Base-by-base conservation (phyloP, 2,797 vertebrate species). In the Muscicapa striata region DNA sequence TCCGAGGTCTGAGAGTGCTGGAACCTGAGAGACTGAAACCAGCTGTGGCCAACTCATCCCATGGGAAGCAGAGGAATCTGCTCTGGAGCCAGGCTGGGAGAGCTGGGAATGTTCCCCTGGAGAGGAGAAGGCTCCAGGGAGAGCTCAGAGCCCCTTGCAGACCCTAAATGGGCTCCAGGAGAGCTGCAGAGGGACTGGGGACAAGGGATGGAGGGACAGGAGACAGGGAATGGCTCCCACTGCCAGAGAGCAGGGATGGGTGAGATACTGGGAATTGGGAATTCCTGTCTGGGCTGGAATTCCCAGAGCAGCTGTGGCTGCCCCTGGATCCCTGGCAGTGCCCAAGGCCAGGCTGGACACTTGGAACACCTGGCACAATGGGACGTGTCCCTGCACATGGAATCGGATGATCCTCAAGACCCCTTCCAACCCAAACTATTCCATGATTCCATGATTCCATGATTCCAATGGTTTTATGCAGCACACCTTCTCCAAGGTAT, bases 261-360 rank as follows among this genome's bases (percentile, higher is more conserved):
- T 48, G 59, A 43, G 43, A 58, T 5, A 3, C 11, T 51, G 54
- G 38, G 82, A 32, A 45, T 43, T 43, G 43, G 61, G 52, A 14
- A 43, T 84, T 84, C 5, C 9, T 43, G 32, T 1, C 36, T 36
- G 58, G 51, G 4, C 0, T 30, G 30, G 81, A 30, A 16, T 75
- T 59, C 15, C 62, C 72, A 85, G 55, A 68, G 15, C 1, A 16
- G 34, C 34, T 34, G 34, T 34, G 34, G 15, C 19, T 84, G 62
- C 5, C 27, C n/a, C 38, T 57, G 81, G 43, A 68, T 85, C 48
- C 40, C 63, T 69, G 73, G 57, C 0, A 69, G 6, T 48, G 73
- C 0, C 74, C 66, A 7, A 41, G 41, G 17, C 30, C 49, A 13
- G 64, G 26, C 0, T 62, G 73, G 36, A 40, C 20, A 21, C 6